These are phyloP conservation scores for Reinhardtius hippoglossoides DNA, from an alignment of 2,113 vertebrate species.

Conservation along the genomic window DNA sequence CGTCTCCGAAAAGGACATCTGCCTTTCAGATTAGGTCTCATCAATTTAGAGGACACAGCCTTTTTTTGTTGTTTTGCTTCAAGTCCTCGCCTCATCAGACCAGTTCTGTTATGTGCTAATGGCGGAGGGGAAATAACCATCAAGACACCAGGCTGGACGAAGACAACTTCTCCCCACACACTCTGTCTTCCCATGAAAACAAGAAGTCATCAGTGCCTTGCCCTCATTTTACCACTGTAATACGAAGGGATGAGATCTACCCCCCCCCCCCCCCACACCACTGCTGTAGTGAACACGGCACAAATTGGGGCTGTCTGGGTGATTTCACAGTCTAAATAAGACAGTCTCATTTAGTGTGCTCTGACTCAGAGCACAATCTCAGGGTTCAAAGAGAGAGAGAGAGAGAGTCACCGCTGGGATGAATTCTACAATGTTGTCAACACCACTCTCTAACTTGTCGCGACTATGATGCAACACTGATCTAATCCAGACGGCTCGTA, in stretches of 20 bases:
- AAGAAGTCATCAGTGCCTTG: slow-evolving; percentile 53
- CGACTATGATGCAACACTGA: slow-evolving; percentile 35
- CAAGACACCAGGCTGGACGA: slow-evolving; percentile 29
- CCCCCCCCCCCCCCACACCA: slow-evolving; percentile 36
- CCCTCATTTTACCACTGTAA: slow-evolving; percentile 49
- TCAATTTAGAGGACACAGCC: slow-evolving; percentile 25
- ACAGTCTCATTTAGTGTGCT: slow-evolving; percentile 49
- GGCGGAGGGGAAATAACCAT: slow-evolving; percentile 27
- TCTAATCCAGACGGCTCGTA: slow-evolving; percentile 44
- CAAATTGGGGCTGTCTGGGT: slow-evolving; percentile 57
- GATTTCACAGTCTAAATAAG: slow-evolving; percentile 69
- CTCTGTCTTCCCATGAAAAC: slow-evolving; percentile 48
- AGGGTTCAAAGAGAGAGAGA: slow-evolving; percentile 18
- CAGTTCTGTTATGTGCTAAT: slow-evolving; percentile 15
- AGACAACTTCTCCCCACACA: slow-evolving; percentile 39
- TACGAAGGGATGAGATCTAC: slow-evolving; percentile 40
- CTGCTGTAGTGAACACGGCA: slow-evolving; percentile 43
- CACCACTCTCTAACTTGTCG: slow-evolving; percentile 26
- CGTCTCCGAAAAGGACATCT: slow-evolving; percentile 37
- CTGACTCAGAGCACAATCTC: slow-evolving; percentile 46
- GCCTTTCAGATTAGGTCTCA: slow-evolving; percentile 28
- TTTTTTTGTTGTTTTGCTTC: not conserved
- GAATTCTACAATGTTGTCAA: slow-evolving; percentile 36
- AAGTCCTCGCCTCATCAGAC: slow-evolving; percentile 18
- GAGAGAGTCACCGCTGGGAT: slow-evolving; percentile 35